Percentiles rank a stretch among this genome's conserved stretches.
phyloP scores from a whole-genome alignment of 2,888 invertebrate species.

The Eueremaeus valkanovi region DNA sequence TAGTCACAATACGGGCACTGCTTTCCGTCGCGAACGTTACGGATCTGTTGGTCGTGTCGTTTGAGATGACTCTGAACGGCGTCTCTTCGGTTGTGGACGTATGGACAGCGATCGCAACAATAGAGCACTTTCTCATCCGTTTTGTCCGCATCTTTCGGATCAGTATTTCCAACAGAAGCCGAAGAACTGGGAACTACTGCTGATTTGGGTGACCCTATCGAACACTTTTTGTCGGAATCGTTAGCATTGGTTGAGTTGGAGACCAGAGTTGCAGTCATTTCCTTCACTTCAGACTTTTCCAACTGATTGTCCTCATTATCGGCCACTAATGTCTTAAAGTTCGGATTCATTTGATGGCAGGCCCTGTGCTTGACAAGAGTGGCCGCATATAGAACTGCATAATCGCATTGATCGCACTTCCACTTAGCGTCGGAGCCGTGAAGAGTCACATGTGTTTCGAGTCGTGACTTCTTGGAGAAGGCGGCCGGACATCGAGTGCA shows the following conservation, averaged over 20 bases:
- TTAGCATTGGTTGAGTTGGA: neutral
- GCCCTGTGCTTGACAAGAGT: slow-evolving; percentile 69
- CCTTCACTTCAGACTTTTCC: neutral
- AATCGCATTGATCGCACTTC: slow-evolving; percentile 77
- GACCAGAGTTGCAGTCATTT: neutral
- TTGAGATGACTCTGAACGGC: slow-evolving; percentile 70
- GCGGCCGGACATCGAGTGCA: slow-evolving; percentile 82
- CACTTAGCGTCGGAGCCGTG: slow-evolving; percentile 79
- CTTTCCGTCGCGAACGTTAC: slow-evolving; percentile 61
- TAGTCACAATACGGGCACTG: slow-evolving; percentile 79
- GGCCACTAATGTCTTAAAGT: slow-evolving; percentile 3
- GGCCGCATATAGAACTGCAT: slow-evolving; percentile 79
- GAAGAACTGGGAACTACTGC: neutral
- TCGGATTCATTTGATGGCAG: slow-evolving; percentile 35
- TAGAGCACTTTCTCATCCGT: slow-evolving; percentile 62
- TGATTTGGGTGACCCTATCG: neutral
- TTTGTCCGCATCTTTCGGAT: slow-evolving; percentile 44
- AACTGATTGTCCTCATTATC: slow-evolving; percentile 12
- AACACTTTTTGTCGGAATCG: neutral
- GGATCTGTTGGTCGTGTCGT: slow-evolving; percentile 58
- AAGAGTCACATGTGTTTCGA: slow-evolving; percentile 72
- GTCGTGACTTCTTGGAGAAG: slow-evolving; percentile 78
- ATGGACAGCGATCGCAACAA: slow-evolving; percentile 74
- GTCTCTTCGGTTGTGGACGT: slow-evolving; percentile 67
- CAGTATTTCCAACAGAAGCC: neutral